Evolutionary conservation across 2,797 vertebrate species (phyloP), one percentile per base, ranked within the genome.

Genomic region (Momotus momota): DNA sequence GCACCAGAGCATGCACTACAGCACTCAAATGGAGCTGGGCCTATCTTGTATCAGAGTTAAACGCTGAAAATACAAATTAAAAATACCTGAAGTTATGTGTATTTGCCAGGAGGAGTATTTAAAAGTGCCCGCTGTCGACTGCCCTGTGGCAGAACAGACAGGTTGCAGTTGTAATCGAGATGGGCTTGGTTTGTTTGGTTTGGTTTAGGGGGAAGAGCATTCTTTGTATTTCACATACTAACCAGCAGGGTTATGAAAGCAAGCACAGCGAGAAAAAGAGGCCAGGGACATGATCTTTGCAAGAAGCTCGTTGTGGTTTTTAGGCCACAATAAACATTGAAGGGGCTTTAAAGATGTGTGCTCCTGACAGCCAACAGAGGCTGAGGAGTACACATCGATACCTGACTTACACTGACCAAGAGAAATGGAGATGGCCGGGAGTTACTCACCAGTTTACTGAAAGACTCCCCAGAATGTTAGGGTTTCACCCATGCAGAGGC

Each of bases 1-100:
- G 89, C 83, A 95, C 21, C 45, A 83, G 86, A 89, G 87, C 92
- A 33, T 82, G 82, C 67, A 95, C 25, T 31, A 52, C n/a, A 85
- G 54, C 49, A 61, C 90, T 81, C 78, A 92, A 77, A 49, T 10
- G 49, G 78, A 31, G 62, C 78, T 61, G 52, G 71, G 86, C 41
- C 74, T 65, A 17, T 25, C 62, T 81, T 81, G 18, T 38, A 72
- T 38, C n/a, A 31, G 33, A 89, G 31, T 41, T 57, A 64, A 87
- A 52, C n/a, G 84, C 2, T 3, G 65, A 43, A 93, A 73, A 82
- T 4, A 31, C 7, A 49, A 64, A 91, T 64, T 46, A 65, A 78
- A 62, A 90, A 64, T n/a, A 21, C 25, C 23, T n/a, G 18, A 29
- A 49, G n/a, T 14, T 16, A 35, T 9, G 3, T 29, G 3, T 43